Base-by-base conservation (phyloP, 2,113 vertebrate species). In the Rana temporaria region DNA sequence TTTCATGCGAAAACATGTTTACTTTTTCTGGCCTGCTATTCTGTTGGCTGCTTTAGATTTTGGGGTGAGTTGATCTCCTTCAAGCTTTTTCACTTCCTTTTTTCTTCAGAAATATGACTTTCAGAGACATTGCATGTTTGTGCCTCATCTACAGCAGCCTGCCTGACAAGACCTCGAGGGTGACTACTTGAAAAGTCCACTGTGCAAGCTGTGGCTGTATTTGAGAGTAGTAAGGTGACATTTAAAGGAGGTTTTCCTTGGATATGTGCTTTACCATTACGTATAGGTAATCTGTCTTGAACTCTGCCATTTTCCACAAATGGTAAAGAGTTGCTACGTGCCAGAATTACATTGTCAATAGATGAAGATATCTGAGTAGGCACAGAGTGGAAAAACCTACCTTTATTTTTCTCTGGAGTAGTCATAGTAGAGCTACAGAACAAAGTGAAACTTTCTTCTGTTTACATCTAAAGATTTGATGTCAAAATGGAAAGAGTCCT, bases 401-500 rank as follows among this genome's bases (percentile, higher is more conserved):
- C 93, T 80, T 90, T 92, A 55, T 82, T 53, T 88, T 89, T 92
- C 87, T 91, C 94, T 20, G 59, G 71, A 3, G 90, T 89, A 1
- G 81, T 34, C 26, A 89, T 90, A 75, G 89, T 90, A 5, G 93
- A 91, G 34, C 86, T 91, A n/a, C 88, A 0, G 91, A 87, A 57
- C 86, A 86, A 6, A 89, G 86, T 4, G 85, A 70, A 0, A 88
- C 85, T 56, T 90, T 90, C 77, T 92, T 81, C 91, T 95, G 84
- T 86, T 92, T 0, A 85, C 89, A 34, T 90, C 92, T 14, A 66
- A 86, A 0, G 93, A 87, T 76, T 88, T 95, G 86, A 99, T 96
- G 84, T 98, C 97, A 79, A 99, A 98, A 87, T 98, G 98, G 85
- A 99, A 99, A 5, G 98, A 98, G 88, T 98, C 97, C 85, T 98